Evolutionary conservation across 2,888 invertebrate species (phyloP).

Genomic region (Cataglyphis albicans): DNA sequence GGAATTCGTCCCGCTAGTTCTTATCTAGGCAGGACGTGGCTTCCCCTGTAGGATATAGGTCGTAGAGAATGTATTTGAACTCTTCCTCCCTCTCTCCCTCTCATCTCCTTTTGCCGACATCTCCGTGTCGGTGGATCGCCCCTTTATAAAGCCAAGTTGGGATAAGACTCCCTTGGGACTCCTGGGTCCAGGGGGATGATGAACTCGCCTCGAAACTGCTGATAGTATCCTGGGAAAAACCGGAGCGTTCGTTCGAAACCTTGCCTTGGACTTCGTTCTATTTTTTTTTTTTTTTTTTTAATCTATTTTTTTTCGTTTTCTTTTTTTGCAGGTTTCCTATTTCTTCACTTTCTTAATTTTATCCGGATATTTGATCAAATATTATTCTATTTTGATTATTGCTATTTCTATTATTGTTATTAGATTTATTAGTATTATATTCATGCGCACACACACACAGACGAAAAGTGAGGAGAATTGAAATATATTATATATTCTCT

Average conservation of each 20-base stretch:
- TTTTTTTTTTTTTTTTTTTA: constrained; percentile 47
- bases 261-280: constrained; percentile 21
- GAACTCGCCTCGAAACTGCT: constrained; percentile 79
- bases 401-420: constrained; percentile 8
- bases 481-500: neutral
- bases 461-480: neutral
- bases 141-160: constrained; percentile 76
- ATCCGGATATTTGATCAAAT: neutral
- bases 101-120: constrained; percentile 49
- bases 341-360: constrained; percentile 30
- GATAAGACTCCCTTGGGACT: constrained; percentile 78
- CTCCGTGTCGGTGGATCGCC: constrained; percentile 63
- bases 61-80: constrained; percentile 60
- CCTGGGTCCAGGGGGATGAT: constrained; percentile 74
- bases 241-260: constrained; percentile 65
- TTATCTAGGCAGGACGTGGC: constrained; percentile 68
- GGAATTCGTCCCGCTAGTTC: constrained; percentile 64
- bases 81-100: neutral
- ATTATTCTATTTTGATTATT: constrained; percentile 3
- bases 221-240: constrained; percentile 76
- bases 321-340: neutral
- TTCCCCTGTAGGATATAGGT: constrained; percentile 58
- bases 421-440: neutral
- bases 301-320: constrained; percentile 6
- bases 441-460: neutral